Evolutionary conservation across 1,140 invertebrate genomes (phyloP).

Genomic region (Leptestheria dahalacensis): DNA sequence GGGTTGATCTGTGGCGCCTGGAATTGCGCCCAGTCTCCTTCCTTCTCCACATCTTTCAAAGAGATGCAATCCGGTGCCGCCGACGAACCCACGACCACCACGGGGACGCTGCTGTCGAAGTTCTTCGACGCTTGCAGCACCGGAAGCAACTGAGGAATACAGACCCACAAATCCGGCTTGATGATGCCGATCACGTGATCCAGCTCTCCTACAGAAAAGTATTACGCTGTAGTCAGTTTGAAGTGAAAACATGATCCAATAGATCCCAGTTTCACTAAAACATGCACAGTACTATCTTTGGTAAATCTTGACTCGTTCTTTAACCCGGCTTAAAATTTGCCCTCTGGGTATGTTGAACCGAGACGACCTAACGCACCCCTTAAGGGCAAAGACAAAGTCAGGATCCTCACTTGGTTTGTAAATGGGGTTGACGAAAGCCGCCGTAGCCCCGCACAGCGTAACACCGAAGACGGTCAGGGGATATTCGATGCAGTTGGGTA

Average conservation of each 20-base stretch:
- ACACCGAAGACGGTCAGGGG: background rate
- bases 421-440: background rate
- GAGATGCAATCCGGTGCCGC: background rate
- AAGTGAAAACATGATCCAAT: no score
- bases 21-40: background rate
- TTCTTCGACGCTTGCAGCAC: background rate
- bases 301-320: no score
- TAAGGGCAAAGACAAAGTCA: no score
- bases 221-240: no score
- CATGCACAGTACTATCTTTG: no score
- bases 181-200: conserved; percentile 1
- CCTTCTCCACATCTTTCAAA: background rate
- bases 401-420: background rate
- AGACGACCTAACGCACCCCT: no score
- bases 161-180: conserved; percentile 7
- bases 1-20: background rate
- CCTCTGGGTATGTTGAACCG: no score
- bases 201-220: conserved; percentile 7
- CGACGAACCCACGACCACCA: background rate
- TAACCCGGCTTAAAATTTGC: no score
- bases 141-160: conserved; percentile 1
- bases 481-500: background rate
- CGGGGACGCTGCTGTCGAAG: background rate
- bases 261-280: no score
- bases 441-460: background rate